Percentiles rank a stretch among this genome's conserved stretches.
Evolutionary conservation across 35 echinoderm and acorn worm species (phyloP).

Genomic region (Holothuria glaberrima): DNA sequence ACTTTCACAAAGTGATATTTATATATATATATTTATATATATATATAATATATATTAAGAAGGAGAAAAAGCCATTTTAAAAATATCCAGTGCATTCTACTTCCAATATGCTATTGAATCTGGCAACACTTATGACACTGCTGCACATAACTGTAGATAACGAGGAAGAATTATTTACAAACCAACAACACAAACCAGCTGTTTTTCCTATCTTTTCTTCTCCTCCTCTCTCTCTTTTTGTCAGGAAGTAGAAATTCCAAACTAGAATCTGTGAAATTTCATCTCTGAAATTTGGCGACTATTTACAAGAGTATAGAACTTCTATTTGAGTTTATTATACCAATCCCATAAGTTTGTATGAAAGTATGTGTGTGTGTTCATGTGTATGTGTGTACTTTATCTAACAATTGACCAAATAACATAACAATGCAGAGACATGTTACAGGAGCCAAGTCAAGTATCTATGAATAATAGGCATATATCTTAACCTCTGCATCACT

Average conservation of each 20-base stretch:
- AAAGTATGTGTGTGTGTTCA: too few species aligned
- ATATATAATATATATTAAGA: neutral
- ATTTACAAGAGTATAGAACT: too few species aligned
- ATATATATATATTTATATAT: slow-evolving; percentile 55
- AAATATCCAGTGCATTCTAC: slow-evolving; percentile 45
- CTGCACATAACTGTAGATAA: slow-evolving; percentile 17
- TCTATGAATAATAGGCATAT: too few species aligned
- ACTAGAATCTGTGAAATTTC: too few species aligned
- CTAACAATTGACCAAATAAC: too few species aligned
- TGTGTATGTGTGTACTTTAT: too few species aligned
- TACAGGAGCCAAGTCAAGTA: too few species aligned
- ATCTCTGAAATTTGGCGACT: too few species aligned
- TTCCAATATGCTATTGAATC: slow-evolving; percentile 7
- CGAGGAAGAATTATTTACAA: slow-evolving; percentile 26
- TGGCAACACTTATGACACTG: slow-evolving; percentile 34
- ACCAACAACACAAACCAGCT: neutral
- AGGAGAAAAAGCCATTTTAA: slow-evolving; percentile 11
- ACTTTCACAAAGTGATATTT: slow-evolving; percentile 53
- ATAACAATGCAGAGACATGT: too few species aligned
- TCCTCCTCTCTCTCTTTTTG: neutral
- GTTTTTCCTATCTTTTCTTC: neutral
- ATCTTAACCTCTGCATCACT: too few species aligned
- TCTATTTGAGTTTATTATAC: too few species aligned
- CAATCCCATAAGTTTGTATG: too few species aligned
- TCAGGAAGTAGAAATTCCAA: neutral